Evolutionary conservation across 2,888 invertebrate species (phyloP).

Genomic region (Muscina levida): DNA sequence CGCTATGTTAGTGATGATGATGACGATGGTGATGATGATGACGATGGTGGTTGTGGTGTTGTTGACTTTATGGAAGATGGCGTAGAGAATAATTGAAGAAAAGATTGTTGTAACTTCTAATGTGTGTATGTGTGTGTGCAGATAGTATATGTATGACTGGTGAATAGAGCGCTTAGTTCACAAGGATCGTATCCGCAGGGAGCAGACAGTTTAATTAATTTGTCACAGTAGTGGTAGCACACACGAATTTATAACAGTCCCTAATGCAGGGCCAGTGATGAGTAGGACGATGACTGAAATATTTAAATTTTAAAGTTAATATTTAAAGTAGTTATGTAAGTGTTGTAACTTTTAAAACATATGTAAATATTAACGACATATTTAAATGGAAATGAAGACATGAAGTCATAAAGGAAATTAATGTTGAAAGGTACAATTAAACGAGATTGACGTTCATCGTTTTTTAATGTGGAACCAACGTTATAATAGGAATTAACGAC

Average conservation of each 20-base stretch:
- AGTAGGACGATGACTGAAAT: not conserved
- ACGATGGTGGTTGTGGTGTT: conserved; percentile 6
- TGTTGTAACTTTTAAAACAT: too few species aligned
- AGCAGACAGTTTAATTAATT: conserved; percentile 78
- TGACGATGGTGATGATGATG: conserved; percentile 49
- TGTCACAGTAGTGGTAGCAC: conserved; percentile 76
- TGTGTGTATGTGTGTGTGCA: conserved; percentile 38
- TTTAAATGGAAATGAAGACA: not conserved
- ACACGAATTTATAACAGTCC: conserved; percentile 69
- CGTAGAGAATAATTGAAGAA: too few species aligned
- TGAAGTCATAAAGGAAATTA: too few species aligned
- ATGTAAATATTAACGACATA: conserved; percentile 12
- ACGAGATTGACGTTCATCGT: too few species aligned
- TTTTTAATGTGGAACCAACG: too few species aligned
- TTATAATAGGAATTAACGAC: too few species aligned
- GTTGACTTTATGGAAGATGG: too few species aligned
- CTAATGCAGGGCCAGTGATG: not conserved
- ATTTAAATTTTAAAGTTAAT: conserved; percentile 8
- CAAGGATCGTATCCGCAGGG: conserved; percentile 63
- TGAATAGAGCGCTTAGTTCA: conserved; percentile 33
- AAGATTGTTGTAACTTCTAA: conserved; percentile 53
- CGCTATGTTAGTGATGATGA: conserved; percentile 41
- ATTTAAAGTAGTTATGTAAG: not conserved
- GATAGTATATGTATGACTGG: conserved; percentile 40
- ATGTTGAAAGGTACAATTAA: too few species aligned